Percentiles rank a stretch among this genome's conserved stretches.
Evolutionary conservation across 2,888 invertebrate genomes (phyloP).

Genomic region (Trimorus sp.): DNA sequence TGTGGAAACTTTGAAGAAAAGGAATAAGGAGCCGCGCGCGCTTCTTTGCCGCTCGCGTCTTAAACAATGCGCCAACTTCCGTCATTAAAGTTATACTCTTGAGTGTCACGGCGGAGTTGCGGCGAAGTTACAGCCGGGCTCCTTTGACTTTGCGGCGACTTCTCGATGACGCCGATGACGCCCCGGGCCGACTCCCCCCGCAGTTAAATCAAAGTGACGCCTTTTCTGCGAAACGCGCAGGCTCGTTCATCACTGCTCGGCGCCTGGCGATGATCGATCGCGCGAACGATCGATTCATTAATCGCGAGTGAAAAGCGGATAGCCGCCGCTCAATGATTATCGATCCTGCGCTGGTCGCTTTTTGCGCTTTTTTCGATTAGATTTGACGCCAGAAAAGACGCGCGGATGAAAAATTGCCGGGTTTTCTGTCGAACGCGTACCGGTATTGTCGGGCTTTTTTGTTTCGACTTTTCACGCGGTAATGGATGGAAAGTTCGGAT

Average conservation of each 20-base stretch:
- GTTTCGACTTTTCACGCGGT: too few species aligned
- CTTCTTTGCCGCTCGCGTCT: conserved; percentile 75
- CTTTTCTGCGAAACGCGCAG: conserved; percentile 37
- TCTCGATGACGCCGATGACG: conserved; percentile 52
- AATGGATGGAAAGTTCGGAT: too few species aligned
- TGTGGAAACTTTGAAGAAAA: conserved; percentile 76
- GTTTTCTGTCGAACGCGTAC: too few species aligned
- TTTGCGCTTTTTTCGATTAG: neutral
- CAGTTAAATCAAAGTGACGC: conserved; percentile 19
- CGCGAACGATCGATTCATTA: conserved; percentile 66
- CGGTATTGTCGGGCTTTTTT: too few species aligned
- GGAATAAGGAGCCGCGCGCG: conserved; percentile 74
- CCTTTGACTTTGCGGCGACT: conserved; percentile 57
- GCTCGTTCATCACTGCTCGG: conserved; percentile 54
- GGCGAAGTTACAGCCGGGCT: conserved; percentile 69
- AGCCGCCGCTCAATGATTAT: too few species aligned
- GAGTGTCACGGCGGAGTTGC: conserved; percentile 72
- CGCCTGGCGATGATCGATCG: conserved; percentile 57
- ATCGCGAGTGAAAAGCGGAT: conserved; percentile 49
- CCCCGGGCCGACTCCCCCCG: conserved; percentile 20
- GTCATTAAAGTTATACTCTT: conserved; percentile 79
- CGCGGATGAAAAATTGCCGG: too few species aligned
- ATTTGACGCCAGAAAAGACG: too few species aligned
- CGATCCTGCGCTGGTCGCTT: too few species aligned
- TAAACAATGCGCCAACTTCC: conserved; percentile 79